Conservation (phyloP, 2,797 vertebrate species). For the Carduelis carduelis region DNA sequence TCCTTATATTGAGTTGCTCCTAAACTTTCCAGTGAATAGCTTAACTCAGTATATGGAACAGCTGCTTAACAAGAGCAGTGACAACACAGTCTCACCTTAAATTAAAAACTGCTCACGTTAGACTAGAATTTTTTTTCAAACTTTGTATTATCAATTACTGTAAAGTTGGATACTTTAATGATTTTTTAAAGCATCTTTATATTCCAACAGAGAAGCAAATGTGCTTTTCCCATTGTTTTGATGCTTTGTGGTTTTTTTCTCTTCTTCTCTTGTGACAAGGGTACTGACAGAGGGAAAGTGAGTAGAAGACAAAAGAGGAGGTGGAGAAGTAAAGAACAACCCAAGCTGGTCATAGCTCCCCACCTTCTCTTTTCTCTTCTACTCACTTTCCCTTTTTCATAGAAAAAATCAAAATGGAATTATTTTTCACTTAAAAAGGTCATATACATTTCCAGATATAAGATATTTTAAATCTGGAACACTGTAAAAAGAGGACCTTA, state of each 20-base stretch:
- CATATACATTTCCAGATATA: neutral
- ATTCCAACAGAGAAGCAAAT: neutral
- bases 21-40: neutral
- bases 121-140: neutral
- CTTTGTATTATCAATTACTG: neutral
- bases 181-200: neutral
- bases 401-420: neutral
- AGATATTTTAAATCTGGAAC: neutral
- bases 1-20: neutral
- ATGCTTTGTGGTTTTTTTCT: neutral
- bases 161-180: neutral
- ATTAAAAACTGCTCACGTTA: neutral
- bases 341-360: neutral
- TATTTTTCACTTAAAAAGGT: neutral
- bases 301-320: neutral
- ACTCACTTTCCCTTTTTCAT: neutral
- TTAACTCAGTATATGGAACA: fast-evolving
- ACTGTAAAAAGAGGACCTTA: neutral
- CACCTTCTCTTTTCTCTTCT: too few relatives aligned
- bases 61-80: neutral
- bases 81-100: neutral
- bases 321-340: neutral
- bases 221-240: neutral
- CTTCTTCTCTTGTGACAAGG: neutral
- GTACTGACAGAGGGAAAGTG: neutral